Evolutionary conservation across 2,113 vertebrate species (phyloP).

Genomic region (Aegotheles bennettii): DNA sequence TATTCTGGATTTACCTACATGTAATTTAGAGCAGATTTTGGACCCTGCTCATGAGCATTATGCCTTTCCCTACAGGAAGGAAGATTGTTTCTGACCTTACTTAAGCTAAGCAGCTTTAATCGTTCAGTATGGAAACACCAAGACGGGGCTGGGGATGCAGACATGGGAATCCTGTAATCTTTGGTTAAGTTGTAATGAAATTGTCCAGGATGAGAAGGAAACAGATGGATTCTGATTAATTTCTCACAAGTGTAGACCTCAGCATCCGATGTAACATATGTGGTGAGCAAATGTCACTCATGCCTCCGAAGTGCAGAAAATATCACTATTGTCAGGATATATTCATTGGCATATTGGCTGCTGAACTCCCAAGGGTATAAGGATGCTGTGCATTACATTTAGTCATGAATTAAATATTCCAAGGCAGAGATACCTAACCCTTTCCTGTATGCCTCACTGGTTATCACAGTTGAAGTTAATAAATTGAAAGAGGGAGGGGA

Average conservation of each 20-base stretch:
- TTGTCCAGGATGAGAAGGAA: constrained; percentile 73
- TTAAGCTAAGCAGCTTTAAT: constrained; percentile 80
- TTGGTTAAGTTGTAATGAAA: constrained; percentile 78
- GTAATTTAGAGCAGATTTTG: constrained; percentile 60
- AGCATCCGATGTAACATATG: constrained; percentile 66
- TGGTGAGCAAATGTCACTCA: constrained; percentile 59
- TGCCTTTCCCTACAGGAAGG: constrained; percentile 60
- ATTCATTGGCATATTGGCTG: constrained; percentile 54
- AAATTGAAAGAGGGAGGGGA: constrained; percentile 38
- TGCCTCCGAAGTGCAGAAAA: constrained; percentile 47
- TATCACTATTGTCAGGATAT: constrained; percentile 49
- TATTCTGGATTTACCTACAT: constrained; percentile 40
- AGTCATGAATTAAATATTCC: constrained; percentile 62
- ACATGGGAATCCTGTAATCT: constrained; percentile 76
- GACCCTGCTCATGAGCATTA: constrained; percentile 63
- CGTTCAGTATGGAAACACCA: constrained; percentile 62
- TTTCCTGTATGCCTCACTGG: constrained; percentile 43
- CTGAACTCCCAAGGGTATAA: constrained; percentile 39
- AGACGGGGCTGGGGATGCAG: constrained; percentile 41
- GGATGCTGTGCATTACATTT: constrained; percentile 51
- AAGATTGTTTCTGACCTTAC: constrained; percentile 74
- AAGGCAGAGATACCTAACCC: constrained; percentile 49
- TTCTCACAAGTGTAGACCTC: constrained; percentile 70
- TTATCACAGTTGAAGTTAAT: constrained; percentile 50
- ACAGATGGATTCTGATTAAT: constrained; percentile 83